Percentiles rank a stretch among this genome's conserved stretches.
These are phyloP conservation scores for Cylloceria caligata DNA, from an alignment of 2,888 invertebrate species.

Conservation along the genomic window DNA sequence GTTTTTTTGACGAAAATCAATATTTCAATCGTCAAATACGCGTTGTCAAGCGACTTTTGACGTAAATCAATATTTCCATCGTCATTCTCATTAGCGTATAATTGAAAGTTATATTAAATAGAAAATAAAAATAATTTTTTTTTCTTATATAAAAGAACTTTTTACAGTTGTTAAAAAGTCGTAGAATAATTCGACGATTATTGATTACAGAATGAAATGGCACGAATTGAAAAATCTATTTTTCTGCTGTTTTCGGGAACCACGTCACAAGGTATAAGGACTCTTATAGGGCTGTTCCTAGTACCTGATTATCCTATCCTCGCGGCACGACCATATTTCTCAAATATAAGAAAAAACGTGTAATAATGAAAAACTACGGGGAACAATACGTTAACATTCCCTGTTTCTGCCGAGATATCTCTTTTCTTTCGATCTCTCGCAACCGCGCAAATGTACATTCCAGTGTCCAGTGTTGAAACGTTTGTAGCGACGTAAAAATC, in stretches of 20 bases:
- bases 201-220: not conserved
- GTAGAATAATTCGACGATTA: not conserved
- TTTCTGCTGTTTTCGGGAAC: not conserved
- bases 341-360: conserved; percentile 18
- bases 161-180: not conserved
- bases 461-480: conserved; percentile 71
- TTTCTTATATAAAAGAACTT: not conserved
- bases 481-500: conserved; percentile 40
- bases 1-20: too few relatives aligned
- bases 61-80: not conserved
- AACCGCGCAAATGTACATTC: conserved; percentile 74
- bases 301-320: conserved; percentile 74
- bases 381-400: conserved; percentile 8
- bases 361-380: not conserved
- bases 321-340: conserved; percentile 60
- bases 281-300: conserved; percentile 80
- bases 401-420: conserved; percentile 51
- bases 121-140: not conserved
- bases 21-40: too few relatives aligned
- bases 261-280: conserved; percentile 76
- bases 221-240: not conserved
- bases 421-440: conserved; percentile 70
- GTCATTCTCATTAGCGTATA: not conserved
- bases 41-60: not conserved
- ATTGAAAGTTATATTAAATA: not conserved